These are phyloP conservation scores for Myanophis thanlyinensis DNA, from an alignment of 2,113 vertebrate species.

Conservation along the genomic window DNA sequence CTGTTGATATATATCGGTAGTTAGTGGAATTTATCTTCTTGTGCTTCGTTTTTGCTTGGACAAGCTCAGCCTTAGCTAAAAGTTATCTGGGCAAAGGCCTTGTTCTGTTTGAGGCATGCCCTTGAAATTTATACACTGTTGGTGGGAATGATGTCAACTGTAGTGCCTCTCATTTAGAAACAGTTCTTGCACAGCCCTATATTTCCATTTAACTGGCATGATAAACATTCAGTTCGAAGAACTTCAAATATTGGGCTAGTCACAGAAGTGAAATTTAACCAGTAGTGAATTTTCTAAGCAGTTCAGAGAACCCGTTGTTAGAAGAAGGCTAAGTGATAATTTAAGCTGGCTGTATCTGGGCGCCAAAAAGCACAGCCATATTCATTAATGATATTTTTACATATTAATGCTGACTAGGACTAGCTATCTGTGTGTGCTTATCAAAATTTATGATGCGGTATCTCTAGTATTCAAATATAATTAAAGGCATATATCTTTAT, in stretches of 20 bases:
- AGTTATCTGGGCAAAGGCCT: neutral
- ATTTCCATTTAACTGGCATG: neutral
- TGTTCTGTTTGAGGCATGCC: neutral
- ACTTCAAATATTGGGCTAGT: neutral
- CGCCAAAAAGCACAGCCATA: too few relatives aligned
- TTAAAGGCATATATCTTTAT: conserved; percentile 34
- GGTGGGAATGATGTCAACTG: neutral
- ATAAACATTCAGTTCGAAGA: neutral
- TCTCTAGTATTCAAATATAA: conserved; percentile 40
- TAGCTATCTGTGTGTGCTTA: conserved; percentile 17
- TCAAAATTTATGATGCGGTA: conserved; percentile 40
- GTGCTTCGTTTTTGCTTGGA: neutral
- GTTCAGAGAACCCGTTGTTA: too few relatives aligned
- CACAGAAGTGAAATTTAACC: too few relatives aligned
- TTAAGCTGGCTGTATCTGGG: too few relatives aligned
- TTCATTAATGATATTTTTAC: conserved; percentile 3
- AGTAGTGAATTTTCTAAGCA: too few relatives aligned
- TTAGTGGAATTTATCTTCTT: neutral
- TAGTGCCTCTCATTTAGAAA: neutral
- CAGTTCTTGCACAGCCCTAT: neutral
- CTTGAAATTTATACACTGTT: neutral
- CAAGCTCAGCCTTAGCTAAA: neutral
- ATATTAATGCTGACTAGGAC: conserved; percentile 68
- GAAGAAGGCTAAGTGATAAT: too few relatives aligned
- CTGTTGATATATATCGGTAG: neutral